Evolutionary conservation across 2,888 invertebrate species (phyloP).

Genomic region (Heteromyza rotundicornis): DNA sequence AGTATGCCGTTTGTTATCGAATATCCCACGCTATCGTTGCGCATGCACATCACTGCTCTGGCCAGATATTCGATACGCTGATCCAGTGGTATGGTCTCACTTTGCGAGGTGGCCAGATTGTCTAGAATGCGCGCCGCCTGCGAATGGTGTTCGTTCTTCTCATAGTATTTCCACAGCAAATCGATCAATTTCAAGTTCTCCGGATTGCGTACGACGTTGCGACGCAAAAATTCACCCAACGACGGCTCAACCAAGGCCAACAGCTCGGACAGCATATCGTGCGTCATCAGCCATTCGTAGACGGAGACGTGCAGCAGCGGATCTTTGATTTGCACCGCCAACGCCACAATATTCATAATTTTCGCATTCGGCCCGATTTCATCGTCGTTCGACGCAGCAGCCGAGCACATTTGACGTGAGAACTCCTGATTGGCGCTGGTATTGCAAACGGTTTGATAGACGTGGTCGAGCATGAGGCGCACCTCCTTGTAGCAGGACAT

Average conservation of each 20-base stretch:
- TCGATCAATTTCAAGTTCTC: slow-evolving; percentile 73
- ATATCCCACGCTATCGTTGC: slow-evolving; percentile 80
- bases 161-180: slow-evolving; percentile 95
- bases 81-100: slow-evolving; percentile 75
- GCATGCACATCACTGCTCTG: slow-evolving; percentile 93
- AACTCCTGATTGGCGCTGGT: slow-evolving; percentile 49
- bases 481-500: slow-evolving; percentile 90
- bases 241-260: slow-evolving; percentile 65
- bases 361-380: slow-evolving; percentile 53
- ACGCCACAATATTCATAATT: slow-evolving; percentile 70
- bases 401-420: slow-evolving; percentile 27
- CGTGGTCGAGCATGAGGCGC: slow-evolving; percentile 74
- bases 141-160: slow-evolving; percentile 88
- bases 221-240: slow-evolving; percentile 60
- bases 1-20: slow-evolving; percentile 78
- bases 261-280: slow-evolving; percentile 75
- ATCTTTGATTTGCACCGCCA: slow-evolving; percentile 76
- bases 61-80: slow-evolving; percentile 91
- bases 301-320: slow-evolving; percentile 89
- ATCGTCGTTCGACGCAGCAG: slow-evolving; percentile 31
- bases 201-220: slow-evolving; percentile 64
- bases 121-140: slow-evolving; percentile 91
- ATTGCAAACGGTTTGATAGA: slow-evolving; percentile 52
- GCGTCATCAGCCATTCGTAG: slow-evolving; percentile 90
- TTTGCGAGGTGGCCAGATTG: slow-evolving; percentile 74